Conservation (phyloP, 2,113 vertebrate species). For the Pitta sordida region DNA sequence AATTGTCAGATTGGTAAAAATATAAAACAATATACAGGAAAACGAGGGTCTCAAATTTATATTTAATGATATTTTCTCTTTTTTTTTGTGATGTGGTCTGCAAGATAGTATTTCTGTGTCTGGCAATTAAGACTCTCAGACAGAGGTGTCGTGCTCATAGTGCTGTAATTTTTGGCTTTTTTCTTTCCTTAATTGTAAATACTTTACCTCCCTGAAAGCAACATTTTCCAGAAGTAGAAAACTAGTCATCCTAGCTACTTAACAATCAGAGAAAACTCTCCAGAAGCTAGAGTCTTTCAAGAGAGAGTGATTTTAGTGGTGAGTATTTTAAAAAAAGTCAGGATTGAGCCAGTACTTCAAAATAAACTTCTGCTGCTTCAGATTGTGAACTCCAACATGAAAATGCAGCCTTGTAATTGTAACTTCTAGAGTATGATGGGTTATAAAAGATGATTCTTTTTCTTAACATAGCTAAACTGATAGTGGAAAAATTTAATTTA, state of each 20-base stretch:
- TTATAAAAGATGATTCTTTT: not conserved
- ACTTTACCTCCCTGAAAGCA: conserved; percentile 10
- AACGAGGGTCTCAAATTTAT: not conserved
- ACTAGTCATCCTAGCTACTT: not conserved
- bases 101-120: not conserved
- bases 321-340: not conserved
- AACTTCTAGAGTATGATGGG: not conserved
- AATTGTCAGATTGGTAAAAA: not conserved
- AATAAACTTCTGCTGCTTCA: not conserved
- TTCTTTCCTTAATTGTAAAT: not conserved
- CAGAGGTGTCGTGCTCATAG: not conserved
- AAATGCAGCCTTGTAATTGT: not conserved
- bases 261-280: not conserved
- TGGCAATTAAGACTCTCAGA: not conserved
- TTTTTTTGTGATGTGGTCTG: not conserved
- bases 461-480: not conserved
- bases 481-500: not conserved
- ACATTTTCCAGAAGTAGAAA: conserved; percentile 47
- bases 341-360: not conserved
- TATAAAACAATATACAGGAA: not conserved
- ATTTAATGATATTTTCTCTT: not conserved
- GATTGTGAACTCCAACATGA: not conserved
- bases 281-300: conserved; percentile 23
- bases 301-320: not conserved
- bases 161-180: not conserved